Percentiles rank a stretch among this genome's conserved stretches.
These are phyloP conservation scores for Alauda arvensis DNA, from an alignment of 2,797 vertebrate genomes.

Conservation along the genomic window DNA sequence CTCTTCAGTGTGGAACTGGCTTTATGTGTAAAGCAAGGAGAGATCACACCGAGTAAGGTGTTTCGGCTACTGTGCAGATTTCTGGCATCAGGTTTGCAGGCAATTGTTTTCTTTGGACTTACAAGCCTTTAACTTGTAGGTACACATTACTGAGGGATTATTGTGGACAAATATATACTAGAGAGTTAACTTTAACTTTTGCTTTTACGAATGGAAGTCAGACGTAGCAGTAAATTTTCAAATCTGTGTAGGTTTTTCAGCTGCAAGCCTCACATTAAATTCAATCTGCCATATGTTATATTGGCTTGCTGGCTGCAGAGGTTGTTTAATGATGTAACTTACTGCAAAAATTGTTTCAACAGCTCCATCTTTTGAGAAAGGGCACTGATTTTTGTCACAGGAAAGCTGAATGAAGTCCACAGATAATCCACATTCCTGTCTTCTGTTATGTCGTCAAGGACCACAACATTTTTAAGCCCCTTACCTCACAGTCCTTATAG, in stretches of 20 bases:
- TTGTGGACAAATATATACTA: background rate
- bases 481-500: background rate
- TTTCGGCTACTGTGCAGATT: background rate
- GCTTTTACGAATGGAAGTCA: constrained; percentile 21
- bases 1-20: background rate
- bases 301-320: constrained; percentile 17
- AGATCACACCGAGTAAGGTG: background rate
- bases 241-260: constrained; percentile 25
- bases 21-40: background rate
- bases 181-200: constrained; percentile 25
- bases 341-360: constrained; percentile 12
- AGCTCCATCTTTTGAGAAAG: constrained; percentile 11
- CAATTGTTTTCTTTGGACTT: background rate
- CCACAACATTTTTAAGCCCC: background rate
- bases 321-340: background rate
- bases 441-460: background rate
- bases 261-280: constrained; percentile 21
- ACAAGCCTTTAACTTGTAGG: background rate
- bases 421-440: background rate
- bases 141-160: background rate
- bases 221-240: constrained; percentile 16
- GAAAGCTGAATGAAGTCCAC: background rate
- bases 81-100: background rate
- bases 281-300: constrained; percentile 40
- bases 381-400: background rate